Base-by-base conservation (phyloP, 1,140 invertebrate species). In the Latrodectus geometricus region DNA sequence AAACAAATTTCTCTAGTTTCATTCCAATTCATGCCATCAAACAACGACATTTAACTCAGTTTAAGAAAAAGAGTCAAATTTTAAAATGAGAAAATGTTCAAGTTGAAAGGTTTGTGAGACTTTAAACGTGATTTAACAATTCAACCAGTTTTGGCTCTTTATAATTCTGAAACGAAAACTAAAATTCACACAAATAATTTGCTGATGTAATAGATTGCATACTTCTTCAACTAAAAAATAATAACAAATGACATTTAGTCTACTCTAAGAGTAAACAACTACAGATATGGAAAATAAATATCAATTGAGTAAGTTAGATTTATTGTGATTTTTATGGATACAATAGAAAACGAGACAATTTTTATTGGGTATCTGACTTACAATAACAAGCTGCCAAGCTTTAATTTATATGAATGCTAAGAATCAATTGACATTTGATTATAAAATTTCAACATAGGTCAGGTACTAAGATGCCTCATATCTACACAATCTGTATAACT, bases 11-110 rank as follows among this genome's bases (percentile, higher is more conserved):
- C 35, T 35, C 2, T 35, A 35, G 35, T 3, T 35, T 35, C 5
- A 35, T 35, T 35, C 35, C 35, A 3, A 35, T 3, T 35, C 5
- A 35, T 35, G 35, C 35, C 35, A 35, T 83, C 21, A 82, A 91
- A 48, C n/a, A n/a, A n/a, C n/a, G n/a, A n/a, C n/a, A n/a, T n/a
- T n/a, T n/a, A n/a, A 88, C 90, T 49, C 83, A 88, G 11, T 78
- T 91, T 54, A 77, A 90, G 52, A 89, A 88, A 48, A 88, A 89
- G 52, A 54, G 65, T 50, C 3, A n/a, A 35, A 65, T 48, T 50
- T 88, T 77, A 20, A 49, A 50, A 9, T 89, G 89, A 88, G 77
- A 65, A 20, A 65, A 79, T n/a, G 20, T 69, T 17, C 65, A 70
- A 35, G 35, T 3, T 35, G 35, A 35, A 35, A 35, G 5, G 35